These are phyloP conservation scores for Pollenia angustigena DNA, from an alignment of 2,888 invertebrate species.

Conservation along the genomic window DNA sequence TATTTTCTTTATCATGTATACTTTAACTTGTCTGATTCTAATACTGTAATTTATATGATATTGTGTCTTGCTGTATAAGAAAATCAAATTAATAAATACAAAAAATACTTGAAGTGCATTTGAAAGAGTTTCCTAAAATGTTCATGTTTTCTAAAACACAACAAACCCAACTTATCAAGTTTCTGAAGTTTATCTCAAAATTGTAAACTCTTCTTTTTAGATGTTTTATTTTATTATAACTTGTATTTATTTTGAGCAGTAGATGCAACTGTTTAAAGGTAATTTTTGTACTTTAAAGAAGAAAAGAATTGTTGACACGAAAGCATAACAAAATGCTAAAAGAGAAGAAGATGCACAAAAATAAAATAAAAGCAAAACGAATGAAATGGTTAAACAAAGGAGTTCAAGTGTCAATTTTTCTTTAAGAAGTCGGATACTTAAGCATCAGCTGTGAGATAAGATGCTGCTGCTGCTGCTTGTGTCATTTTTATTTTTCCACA, in stretches of 20 bases:
- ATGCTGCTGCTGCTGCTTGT: slow-evolving; percentile 43
- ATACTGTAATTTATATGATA: no score
- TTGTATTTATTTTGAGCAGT: slow-evolving; percentile 30
- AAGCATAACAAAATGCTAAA: neutral
- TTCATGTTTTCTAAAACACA: no score
- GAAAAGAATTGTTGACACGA: neutral
- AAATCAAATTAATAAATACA: no score
- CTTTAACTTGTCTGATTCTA: no score
- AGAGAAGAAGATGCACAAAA: neutral
- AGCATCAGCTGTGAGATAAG: slow-evolving; percentile 27
- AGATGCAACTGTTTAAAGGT: slow-evolving; percentile 25
- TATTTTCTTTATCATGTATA: no score
- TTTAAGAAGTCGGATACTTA: slow-evolving; percentile 27
- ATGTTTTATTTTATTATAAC: neutral
- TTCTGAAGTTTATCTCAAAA: no score
- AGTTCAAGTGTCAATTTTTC: slow-evolving; percentile 58
- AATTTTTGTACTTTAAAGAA: neutral
- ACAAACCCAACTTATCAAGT: no score
- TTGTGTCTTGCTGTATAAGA: no score
- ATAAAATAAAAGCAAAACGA: neutral
- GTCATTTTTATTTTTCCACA: slow-evolving; percentile 40
- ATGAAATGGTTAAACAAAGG: slow-evolving; percentile 39
- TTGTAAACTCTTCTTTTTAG: no score
- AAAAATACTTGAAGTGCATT: no score
- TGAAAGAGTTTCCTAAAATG: no score